These are phyloP conservation scores for Scelioninae gen. 2 DNA, from an alignment of 2,888 invertebrate genomes.

Conservation along the genomic window DNA sequence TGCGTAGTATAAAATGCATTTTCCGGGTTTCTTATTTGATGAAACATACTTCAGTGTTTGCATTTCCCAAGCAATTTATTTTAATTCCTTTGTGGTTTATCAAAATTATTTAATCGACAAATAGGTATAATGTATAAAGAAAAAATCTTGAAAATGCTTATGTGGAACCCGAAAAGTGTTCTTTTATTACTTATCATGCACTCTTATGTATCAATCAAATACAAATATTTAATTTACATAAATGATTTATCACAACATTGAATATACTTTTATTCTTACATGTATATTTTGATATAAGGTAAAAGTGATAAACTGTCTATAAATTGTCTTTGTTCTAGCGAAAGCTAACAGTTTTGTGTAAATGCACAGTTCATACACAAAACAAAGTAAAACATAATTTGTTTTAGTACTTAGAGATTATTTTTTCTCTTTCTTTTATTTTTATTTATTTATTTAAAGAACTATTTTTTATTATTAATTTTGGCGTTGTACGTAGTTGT, in stretches of 20 bases:
- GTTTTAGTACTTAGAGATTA: conserved; percentile 40
- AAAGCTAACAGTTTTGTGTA: conserved; percentile 67
- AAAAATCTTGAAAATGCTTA: conserved; percentile 45
- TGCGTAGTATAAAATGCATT: conserved; percentile 15
- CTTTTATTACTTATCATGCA: conserved; percentile 1
- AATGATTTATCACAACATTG: background rate
- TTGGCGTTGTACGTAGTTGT: conserved; percentile 54
- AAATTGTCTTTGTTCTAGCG: conserved; percentile 66
- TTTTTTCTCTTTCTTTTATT: conserved; percentile 15
- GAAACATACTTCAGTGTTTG: conserved; percentile 2
- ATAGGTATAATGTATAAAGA: conserved; percentile 4
- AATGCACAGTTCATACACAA: conserved; percentile 50
- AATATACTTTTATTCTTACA: no score
- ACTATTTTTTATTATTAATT: conserved; percentile 43
- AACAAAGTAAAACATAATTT: conserved; percentile 45
- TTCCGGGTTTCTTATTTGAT: conserved; percentile 30
- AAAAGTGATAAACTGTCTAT: conserved; percentile 31
- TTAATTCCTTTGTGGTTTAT: conserved; percentile 12
- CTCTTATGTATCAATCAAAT: background rate
- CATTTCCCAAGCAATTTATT: no score
- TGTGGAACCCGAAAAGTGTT: conserved; percentile 24
- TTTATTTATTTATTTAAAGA: conserved; percentile 32
- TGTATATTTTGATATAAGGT: no score
- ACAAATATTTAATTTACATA: background rate
- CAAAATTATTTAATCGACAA: conserved; percentile 13